phyloP scores from a whole-genome alignment of 2,113 vertebrate genomes.

The Acrocephalus kingi region DNA sequence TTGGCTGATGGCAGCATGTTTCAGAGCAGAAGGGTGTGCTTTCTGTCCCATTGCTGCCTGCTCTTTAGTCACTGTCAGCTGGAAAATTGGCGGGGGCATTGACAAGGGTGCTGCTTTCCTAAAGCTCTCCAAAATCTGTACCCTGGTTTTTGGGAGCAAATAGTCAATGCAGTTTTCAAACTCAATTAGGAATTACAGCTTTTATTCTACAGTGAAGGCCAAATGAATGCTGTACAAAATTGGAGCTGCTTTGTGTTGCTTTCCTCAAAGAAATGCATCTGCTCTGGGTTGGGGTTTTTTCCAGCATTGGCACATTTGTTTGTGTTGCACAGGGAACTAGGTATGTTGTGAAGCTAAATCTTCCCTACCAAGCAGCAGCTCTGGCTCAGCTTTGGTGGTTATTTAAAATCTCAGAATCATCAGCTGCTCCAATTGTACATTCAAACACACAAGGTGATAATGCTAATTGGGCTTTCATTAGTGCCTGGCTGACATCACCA shows the following conservation, averaged over 20 bases:
- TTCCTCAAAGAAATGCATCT: conserved; percentile 2
- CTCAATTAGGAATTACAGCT: neutral
- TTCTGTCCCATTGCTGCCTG: neutral
- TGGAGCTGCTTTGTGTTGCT: neutral
- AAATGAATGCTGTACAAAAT: neutral
- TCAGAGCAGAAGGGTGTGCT: neutral
- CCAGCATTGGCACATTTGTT: neutral
- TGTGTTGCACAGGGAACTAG: neutral
- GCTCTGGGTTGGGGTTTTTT: neutral
- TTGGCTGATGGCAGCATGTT: neutral
- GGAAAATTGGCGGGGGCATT: neutral
- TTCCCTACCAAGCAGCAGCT: conserved; percentile 18
- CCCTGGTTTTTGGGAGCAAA: neutral
- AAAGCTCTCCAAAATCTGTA: neutral
- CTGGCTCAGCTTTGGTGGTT: conserved; percentile 7
- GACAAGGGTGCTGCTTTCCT: neutral
- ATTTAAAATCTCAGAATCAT: conserved; percentile 42
- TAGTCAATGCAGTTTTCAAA: neutral
- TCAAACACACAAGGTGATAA: conserved; percentile 44
- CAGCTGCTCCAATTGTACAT: conserved; percentile 26
- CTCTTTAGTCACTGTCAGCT: neutral
- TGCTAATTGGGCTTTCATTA: conserved; percentile 46
- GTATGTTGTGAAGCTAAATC: conserved; percentile 23
- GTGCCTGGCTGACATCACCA: conserved; percentile 28
- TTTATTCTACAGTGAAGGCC: neutral